Percentiles rank a stretch among this genome's conserved stretches.
Evolutionary conservation across 2,113 vertebrate species (phyloP).

Genomic region (Sakesphorus luctuosus): DNA sequence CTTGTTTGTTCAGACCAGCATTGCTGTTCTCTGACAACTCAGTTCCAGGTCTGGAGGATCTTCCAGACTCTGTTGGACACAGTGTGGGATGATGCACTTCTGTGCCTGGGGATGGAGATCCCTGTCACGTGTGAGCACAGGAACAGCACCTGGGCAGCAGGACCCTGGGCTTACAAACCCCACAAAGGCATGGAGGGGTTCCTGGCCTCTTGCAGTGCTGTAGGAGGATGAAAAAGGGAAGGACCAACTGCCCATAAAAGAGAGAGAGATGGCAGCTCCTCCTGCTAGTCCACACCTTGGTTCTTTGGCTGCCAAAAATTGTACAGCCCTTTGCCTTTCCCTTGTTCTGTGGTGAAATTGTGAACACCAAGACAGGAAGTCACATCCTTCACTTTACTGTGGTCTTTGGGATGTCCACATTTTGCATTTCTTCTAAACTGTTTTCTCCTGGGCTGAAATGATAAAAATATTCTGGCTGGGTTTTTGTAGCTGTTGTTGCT

Average conservation of each 20-base stretch:
- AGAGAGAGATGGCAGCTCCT: not conserved
- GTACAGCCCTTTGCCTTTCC: not conserved
- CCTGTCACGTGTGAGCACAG: not conserved
- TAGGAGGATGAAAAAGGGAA: not conserved
- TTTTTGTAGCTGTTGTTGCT: not conserved
- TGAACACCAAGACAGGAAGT: not conserved
- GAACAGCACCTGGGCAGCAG: not conserved
- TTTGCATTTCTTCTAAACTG: not conserved
- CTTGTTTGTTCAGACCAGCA: not conserved
- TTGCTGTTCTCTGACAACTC: not conserved
- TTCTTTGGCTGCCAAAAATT: not conserved
- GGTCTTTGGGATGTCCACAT: not conserved
- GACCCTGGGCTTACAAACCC: not conserved
- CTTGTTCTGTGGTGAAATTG: not conserved
- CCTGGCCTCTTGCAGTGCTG: not conserved
- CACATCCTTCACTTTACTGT: not conserved
- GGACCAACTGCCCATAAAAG: not conserved
- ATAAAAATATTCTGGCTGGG: not conserved
- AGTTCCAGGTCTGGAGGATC: not conserved
- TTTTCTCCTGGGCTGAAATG: not conserved
- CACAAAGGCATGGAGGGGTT: not conserved
- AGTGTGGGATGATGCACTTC: rapidly evolving
- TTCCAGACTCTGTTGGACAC: rapidly evolving
- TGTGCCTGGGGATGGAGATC: not conserved
- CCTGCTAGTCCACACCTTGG: not conserved